phyloP scores from a whole-genome alignment of 2,113 vertebrate species.

The Cyanoderma ruficeps region DNA sequence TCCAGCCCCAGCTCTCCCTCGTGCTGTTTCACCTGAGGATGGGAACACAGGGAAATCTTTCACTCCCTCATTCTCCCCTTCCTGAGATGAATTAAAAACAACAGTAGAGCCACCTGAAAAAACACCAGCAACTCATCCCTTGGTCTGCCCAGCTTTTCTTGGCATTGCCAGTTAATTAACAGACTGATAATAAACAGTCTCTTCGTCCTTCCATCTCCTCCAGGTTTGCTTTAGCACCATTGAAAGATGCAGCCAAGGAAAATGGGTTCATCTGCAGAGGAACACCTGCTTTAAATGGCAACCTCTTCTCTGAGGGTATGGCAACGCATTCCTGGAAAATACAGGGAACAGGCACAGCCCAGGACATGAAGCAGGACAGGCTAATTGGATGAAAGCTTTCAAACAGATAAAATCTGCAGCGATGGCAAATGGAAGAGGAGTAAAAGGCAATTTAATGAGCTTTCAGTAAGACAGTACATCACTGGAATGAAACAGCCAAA shows the following conservation, averaged over 20 bases:
- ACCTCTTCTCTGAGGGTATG: not conserved
- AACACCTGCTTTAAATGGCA: not conserved
- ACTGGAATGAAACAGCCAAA: not conserved
- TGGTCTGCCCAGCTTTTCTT: not conserved
- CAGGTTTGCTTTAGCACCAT: not conserved
- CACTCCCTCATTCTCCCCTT: not conserved
- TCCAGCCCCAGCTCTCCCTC: not conserved
- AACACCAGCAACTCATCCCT: not conserved
- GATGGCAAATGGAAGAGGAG: conserved; percentile 16
- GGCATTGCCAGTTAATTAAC: not conserved
- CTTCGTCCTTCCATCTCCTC: not conserved
- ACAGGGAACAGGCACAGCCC: not conserved
- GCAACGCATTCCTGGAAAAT: not conserved
- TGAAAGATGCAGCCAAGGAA: not conserved
- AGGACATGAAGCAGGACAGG: not conserved
- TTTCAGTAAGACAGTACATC: not conserved
- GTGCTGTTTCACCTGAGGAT: not conserved
- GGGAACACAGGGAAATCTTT: not conserved
- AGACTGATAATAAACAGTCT: not conserved
- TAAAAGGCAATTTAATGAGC: conserved; percentile 1
- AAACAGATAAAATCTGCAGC: conserved; percentile 8
- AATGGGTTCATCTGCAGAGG: not conserved
- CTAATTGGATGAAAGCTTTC: not conserved
- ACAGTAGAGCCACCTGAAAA: not conserved
- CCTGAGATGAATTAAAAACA: not conserved